Base-by-base conservation (phyloP, 2,888 invertebrate species). In the Diarsia dahlii region DNA sequence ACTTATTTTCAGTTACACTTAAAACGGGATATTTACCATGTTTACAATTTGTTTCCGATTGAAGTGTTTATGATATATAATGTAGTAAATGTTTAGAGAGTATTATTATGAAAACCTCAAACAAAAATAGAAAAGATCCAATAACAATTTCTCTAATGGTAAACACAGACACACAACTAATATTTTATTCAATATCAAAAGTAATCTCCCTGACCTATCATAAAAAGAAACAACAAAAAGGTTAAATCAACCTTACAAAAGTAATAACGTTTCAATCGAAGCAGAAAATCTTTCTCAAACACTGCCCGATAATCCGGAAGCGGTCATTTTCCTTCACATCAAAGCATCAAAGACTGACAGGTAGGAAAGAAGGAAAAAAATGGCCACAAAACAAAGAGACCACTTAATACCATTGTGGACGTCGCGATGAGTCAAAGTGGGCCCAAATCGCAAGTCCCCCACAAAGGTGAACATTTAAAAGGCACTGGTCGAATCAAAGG, bases 381-480 rank as follows among this genome's bases (percentile, higher is more conserved):
- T 76, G 78, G 79, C 79, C 78, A 81, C 83, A 88, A 86, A 87
- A 90, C 90, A 90, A 89, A 87, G 85, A 84, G 77, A 74, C 84
- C 87, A 88, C 88, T 89, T 90, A 91, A 90, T 90, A 89, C 90
- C 89, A 89, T 90, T 90, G 89, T 89, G 78, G 82, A 87, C 82
- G 82, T 87, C 87, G 78, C 76, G 87, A 87, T 84, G 86, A 92
- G 91, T 92, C 92, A 92, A 91, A 93, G 91, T 89, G 90, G 89
- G 77, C 69, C 90, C 84, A 88, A 89, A 91, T 92, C 92, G 91
- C 92, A 91, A 92, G 90, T 87, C 90, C 90, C 88, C 88, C 88
- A 92, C 92, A 92, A 93, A 95, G 94, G 94, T 94, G 93, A 92
- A 90, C 90, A 91, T 93, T 94, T 91, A 92, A 93, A 93, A 91